Evolutionary conservation across 2,888 invertebrate genomes (phyloP), one percentile per base, ranked within the genome.

Genomic region (Sphaeridia pumilis): DNA sequence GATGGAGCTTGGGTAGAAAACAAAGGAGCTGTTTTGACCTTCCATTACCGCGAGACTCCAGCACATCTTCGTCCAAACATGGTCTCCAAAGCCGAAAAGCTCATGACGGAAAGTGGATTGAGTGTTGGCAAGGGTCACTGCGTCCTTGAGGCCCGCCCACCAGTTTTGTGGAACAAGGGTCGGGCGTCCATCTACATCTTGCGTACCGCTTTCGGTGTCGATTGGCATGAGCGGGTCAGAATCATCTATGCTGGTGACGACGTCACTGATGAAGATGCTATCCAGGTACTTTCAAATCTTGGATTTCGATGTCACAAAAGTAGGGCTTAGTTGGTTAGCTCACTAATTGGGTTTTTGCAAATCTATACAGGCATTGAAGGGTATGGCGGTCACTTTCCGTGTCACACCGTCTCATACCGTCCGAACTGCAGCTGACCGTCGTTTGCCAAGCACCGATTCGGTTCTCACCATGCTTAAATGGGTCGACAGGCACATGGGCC

Each of bases 1-100:
- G 86, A 88, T 66, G 88, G 89, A 2, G 87, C 88, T 0, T 89
- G 89, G 88, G 88, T 89, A 7, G 89, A 89, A 70, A 88, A 88
- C 72, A 89, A 89, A 69, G 88, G 88, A 0, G 84, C 87, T 0
- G 71, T 88, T 5, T 72, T 89, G 35, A 88, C 89, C 2, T 88
- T 87, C 76, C 89, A 89, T 70, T 89, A 81, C 72, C 80, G 88
- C 5, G 87, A 88, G 72, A 84, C 87, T 0, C 87, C 87, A 10
- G 68, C 76, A 48, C 76, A 80, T 46, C 72, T 81, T 59, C 78
- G 87, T 41, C 75, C 78, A 0, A 76, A 76, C 4, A 75, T 88
- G 69, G 79, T 83, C 1, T 78, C 78, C n/a, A 77, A 80, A 65
- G 88, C 87, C 0, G 77, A 78, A 61, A 73, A 74, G 35, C 73